Conservation (phyloP, 23 tunicate species). For the Halocynthia aurantium region DNA sequence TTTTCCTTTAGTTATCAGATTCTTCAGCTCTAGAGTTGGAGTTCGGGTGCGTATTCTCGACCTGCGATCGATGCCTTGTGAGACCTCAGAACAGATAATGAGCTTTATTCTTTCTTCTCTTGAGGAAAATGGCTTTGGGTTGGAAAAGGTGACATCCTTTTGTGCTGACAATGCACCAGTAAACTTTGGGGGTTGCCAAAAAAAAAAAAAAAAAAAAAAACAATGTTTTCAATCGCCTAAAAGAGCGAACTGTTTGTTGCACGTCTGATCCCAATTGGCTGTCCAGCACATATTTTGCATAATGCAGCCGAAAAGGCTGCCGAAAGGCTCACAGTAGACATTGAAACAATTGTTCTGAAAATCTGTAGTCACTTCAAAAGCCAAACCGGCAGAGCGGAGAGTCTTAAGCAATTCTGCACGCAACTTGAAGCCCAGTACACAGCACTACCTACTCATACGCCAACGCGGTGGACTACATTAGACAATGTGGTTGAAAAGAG, state of each 20-base stretch:
- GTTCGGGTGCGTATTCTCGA: constrained; percentile 54
- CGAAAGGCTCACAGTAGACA: too few relatives aligned
- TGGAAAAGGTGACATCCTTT: constrained; percentile 29
- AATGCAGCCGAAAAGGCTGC: too few relatives aligned
- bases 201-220: constrained; percentile 33
- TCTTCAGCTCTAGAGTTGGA: constrained; percentile 59
- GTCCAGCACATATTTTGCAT: too few relatives aligned
- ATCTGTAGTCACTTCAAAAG: too few relatives aligned
- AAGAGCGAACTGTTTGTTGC: constrained; percentile 27
- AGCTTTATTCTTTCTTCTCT: constrained; percentile 32
- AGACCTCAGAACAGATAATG: constrained; percentile 39
- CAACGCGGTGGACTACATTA: too few relatives aligned
- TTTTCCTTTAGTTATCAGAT: constrained; percentile 57
- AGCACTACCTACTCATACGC: too few relatives aligned
- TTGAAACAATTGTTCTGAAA: too few relatives aligned
- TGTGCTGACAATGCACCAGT: constrained; percentile 55
- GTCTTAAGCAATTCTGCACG: too few relatives aligned
- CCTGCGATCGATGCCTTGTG: constrained; percentile 51
- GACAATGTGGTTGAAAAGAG: too few relatives aligned
- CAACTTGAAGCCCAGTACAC: too few relatives aligned
- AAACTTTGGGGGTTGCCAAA: constrained; percentile 39
- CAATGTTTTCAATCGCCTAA: constrained; percentile 38
- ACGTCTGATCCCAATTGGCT: too few relatives aligned
- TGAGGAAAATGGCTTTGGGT: constrained; percentile 22
- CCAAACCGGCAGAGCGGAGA: too few relatives aligned